A percentile compares a stretch with the other conserved stretches of the same genome.
These are phyloP conservation scores for Drosophila ohnishii DNA, from an alignment of 1,140 invertebrate species.

Conservation along the genomic window DNA sequence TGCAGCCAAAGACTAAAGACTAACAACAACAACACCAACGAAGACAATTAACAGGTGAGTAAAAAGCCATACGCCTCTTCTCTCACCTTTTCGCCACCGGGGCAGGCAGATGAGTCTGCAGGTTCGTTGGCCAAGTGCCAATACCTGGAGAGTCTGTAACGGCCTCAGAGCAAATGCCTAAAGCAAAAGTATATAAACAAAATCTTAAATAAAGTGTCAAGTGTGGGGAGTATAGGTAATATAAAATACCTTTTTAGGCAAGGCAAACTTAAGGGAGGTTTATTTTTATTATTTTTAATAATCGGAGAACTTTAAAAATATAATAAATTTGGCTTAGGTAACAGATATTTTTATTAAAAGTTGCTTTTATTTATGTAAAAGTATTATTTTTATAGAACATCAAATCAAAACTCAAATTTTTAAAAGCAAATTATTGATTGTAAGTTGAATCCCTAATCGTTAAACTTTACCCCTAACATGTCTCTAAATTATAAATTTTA, in stretches of 20 bases:
- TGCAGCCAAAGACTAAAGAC: constrained; percentile 45
- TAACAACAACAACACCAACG: constrained; percentile 10
- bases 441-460: neutral
- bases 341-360: neutral
- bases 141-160: neutral
- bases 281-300: no score
- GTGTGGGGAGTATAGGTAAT: neutral
- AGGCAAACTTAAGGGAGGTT: neutral
- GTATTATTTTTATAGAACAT: no score
- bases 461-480: no score
- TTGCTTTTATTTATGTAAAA: neutral
- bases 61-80: constrained; percentile 2
- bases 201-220: neutral
- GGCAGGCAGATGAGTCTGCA: neutral
- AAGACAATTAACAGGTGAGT: constrained; percentile 38
- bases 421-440: neutral
- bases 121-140: constrained; percentile 29
- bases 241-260: neutral
- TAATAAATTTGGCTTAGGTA: no score
- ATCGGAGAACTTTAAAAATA: no score
- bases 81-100: constrained; percentile 1
- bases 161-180: constrained; percentile 2
- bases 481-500: no score
- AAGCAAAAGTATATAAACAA: neutral
- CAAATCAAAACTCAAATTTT: neutral